These are phyloP conservation scores for Philonicus albiceps DNA, from an alignment of 2,888 invertebrate genomes.

Conservation along the genomic window DNA sequence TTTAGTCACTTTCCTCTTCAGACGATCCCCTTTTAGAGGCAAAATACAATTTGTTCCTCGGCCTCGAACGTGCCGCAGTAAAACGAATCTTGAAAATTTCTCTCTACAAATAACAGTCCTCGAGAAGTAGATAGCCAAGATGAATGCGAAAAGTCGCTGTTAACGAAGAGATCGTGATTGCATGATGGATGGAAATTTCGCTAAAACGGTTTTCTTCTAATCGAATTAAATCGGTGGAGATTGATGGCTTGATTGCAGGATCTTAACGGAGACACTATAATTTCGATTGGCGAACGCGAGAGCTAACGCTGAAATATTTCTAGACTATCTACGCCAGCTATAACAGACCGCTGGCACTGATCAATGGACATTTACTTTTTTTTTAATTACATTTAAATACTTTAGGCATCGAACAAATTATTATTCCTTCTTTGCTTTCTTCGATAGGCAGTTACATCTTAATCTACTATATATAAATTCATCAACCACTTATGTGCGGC, in stretches of 20 bases:
- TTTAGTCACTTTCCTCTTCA: background rate
- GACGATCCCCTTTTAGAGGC: background rate
- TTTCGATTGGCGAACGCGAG: background rate
- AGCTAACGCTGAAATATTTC: background rate
- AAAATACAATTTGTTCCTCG: background rate
- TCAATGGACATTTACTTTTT: background rate
- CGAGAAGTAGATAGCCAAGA: background rate
- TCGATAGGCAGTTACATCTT: too few species aligned
- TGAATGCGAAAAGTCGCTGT: background rate
- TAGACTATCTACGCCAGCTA: background rate
- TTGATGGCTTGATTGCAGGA: slow-evolving; percentile 34
- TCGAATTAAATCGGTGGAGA: slow-evolving; percentile 34
- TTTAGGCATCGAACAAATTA: background rate
- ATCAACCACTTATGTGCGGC: too few species aligned
- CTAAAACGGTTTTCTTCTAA: slow-evolving; percentile 23
- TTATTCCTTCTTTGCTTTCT: background rate
- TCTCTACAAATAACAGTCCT: slow-evolving; percentile 8
- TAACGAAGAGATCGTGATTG: slow-evolving; percentile 40
- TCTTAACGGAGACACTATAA: slow-evolving; percentile 1
- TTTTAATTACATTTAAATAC: background rate
- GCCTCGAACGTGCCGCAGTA: background rate
- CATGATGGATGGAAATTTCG: slow-evolving; percentile 11
- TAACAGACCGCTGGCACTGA: background rate
- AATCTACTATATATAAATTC: too few species aligned
- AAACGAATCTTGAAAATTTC: slow-evolving; percentile 20